Percentiles rank a stretch among this genome's conserved stretches.
These are phyloP conservation scores for Conops quadrifasciatus DNA, from an alignment of 2,888 invertebrate genomes.

Conservation along the genomic window DNA sequence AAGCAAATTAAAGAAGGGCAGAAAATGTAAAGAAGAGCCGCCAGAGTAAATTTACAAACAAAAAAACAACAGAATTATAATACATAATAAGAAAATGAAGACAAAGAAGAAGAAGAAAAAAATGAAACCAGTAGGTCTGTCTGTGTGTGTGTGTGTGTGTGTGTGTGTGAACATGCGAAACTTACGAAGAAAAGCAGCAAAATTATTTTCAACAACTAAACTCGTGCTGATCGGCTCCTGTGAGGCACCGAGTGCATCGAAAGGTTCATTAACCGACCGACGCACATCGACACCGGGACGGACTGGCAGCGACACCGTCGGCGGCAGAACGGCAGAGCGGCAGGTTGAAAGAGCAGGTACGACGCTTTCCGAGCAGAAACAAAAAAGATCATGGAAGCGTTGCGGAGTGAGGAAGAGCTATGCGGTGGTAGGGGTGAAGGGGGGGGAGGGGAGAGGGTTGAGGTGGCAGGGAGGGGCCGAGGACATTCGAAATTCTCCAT, in stretches of 20 bases:
- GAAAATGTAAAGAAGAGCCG: constrained; percentile 38
- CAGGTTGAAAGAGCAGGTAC: not conserved
- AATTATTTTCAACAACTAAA: not conserved
- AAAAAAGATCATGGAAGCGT: no score
- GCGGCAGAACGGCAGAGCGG: not conserved
- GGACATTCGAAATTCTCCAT: constrained; percentile 31
- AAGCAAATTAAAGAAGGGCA: constrained; percentile 34
- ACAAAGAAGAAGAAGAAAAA: not conserved
- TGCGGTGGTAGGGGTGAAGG: no score
- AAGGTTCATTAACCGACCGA: constrained; percentile 29
- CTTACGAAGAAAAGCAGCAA: not conserved
- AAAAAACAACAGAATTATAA: not conserved
- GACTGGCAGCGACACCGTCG: not conserved
- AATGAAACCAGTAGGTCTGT: not conserved
- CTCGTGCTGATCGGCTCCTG: not conserved
- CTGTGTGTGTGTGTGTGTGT: not conserved
- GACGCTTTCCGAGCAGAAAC: no score
- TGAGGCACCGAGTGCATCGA: constrained; percentile 15
- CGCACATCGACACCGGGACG: no score
- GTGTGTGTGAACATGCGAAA: not conserved
- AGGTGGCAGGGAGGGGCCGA: not conserved
- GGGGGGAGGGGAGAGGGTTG: not conserved
- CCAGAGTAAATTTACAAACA: constrained; percentile 3
- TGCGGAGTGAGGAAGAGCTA: no score
- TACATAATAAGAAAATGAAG: not conserved